Evolutionary conservation across 2,113 vertebrate species (phyloP), one percentile per base, ranked within the genome.

Genomic region (Chiloscyllium plagiosum): DNA sequence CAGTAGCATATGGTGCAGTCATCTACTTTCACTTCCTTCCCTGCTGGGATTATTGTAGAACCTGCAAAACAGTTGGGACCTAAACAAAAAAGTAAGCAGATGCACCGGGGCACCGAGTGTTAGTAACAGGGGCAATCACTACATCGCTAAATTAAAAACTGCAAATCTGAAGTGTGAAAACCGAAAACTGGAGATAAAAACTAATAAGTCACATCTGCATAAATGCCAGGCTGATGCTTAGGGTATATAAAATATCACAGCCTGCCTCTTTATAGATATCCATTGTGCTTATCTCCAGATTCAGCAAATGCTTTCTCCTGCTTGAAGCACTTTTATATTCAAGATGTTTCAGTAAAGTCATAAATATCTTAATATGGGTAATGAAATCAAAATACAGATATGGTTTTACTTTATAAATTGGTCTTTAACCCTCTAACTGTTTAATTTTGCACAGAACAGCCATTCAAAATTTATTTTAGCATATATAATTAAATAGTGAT

Each of bases 1-100:
- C 99, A 99, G 97, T 99, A 99, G 97, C 99, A 99, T 98, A 99
- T 99, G 98, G 99, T 99, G 98, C 99, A 99, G 97, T 99, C 99
- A 96, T 99, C 99, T 98, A 99, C 99, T 98, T 99, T 99, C 96
- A 99, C 99, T 97, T 99, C 99, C 70, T 99, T 99, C 97, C 99
- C 99, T 72, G 99, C 99, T 7, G 99, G 99, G 97, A 99, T 99
- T 96, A 99, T 99, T 1, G 98, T 99, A 47, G 99, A 99, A 98
- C 99, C 99, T 96, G 99, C 99, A 96, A 99, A 99, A 98, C 99
- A 99, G 97, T 99, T 99, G 95, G 99, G 99, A 98, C 99, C 99
- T 99, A 98, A 96, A 96, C 96, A 97, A 96, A 97, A 94, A 80
- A 95, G 72, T n/a, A 24, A 94, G 50, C 47, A 50, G 29, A 50